Percentiles rank a stretch among this genome's conserved stretches.
Conservation (phyloP, 2,888 invertebrate species). For the Galerucella pusilla region DNA sequence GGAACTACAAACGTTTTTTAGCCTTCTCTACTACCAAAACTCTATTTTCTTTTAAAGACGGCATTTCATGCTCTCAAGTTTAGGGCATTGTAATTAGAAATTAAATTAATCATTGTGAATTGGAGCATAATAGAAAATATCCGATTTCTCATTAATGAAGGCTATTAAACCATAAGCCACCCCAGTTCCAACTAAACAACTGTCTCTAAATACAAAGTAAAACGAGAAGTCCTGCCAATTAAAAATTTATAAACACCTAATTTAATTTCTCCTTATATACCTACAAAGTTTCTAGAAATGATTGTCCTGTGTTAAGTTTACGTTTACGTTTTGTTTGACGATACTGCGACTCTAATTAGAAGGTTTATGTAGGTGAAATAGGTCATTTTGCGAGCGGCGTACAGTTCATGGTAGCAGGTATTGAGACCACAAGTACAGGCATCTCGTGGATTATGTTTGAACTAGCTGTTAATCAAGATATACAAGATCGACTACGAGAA, state of each 20-base stretch:
- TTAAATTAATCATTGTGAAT: background rate
- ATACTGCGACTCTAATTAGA: conserved; percentile 1
- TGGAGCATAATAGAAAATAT: background rate
- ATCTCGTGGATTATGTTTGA: conserved; percentile 69
- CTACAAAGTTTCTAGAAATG: background rate
- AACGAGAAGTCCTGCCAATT: conserved; percentile 1
- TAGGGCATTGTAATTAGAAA: background rate
- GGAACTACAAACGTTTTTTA: no score
- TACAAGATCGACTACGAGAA: conserved; percentile 67
- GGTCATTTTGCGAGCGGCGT: conserved; percentile 37
- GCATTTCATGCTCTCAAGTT: no score
- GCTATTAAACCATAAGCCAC: background rate
- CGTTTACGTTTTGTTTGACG: conserved; percentile 7
- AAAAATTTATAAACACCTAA: conserved; percentile 5
- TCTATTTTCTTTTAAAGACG: no score
- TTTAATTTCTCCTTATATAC: background rate
- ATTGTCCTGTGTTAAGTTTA: background rate
- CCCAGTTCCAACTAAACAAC: background rate
- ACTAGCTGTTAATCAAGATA: conserved; percentile 66
- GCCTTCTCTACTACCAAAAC: no score
- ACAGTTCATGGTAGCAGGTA: conserved; percentile 71
- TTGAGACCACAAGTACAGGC: conserved; percentile 71
- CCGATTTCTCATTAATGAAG: no score
- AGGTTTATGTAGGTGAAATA: conserved; percentile 21
- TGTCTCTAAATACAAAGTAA: background rate